Percentiles rank a stretch among this genome's conserved stretches.
phyloP scores from a whole-genome alignment of 2,888 invertebrate genomes.

The Tetragonisca angustula region DNA sequence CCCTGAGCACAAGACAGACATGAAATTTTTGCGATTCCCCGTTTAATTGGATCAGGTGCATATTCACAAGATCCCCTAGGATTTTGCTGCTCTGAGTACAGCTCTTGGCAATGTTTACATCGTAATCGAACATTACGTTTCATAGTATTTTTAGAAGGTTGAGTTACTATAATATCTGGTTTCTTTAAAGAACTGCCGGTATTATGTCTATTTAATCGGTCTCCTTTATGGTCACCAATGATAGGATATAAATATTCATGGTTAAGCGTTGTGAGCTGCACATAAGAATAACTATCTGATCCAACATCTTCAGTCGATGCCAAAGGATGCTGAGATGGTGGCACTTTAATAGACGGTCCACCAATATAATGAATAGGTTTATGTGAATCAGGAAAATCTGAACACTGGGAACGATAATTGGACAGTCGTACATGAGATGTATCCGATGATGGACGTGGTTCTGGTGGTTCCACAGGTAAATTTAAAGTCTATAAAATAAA shows the following conservation, averaged over 20 bases:
- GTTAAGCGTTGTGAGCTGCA: constrained; percentile 90
- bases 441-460: constrained; percentile 87
- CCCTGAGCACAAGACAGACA: constrained; percentile 95
- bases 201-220: constrained; percentile 79
- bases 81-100: constrained; percentile 93
- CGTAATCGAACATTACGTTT: constrained; percentile 84
- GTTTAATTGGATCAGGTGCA: constrained; percentile 93
- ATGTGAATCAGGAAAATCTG: constrained; percentile 78
- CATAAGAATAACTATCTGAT: constrained; percentile 92
- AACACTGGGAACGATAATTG: constrained; percentile 79
- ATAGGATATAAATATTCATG: constrained; percentile 96
- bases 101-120: constrained; percentile 91
- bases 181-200: constrained; percentile 87
- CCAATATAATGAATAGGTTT: constrained; percentile 79
- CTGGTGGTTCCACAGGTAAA: constrained; percentile 92
- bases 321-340: constrained; percentile 75
- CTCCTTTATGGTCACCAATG: constrained; percentile 85
- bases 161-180: constrained; percentile 86
- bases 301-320: constrained; percentile 74
- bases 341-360: constrained; percentile 70
- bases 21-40: constrained; percentile 92
- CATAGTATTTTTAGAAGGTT: constrained; percentile 82
- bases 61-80: constrained; percentile 93
- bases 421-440: constrained; percentile 74
- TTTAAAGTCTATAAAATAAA: constrained; percentile 90